These are phyloP conservation scores for Threskiornis aethiopicus DNA, from an alignment of 2,797 vertebrate genomes.

Conservation along the genomic window DNA sequence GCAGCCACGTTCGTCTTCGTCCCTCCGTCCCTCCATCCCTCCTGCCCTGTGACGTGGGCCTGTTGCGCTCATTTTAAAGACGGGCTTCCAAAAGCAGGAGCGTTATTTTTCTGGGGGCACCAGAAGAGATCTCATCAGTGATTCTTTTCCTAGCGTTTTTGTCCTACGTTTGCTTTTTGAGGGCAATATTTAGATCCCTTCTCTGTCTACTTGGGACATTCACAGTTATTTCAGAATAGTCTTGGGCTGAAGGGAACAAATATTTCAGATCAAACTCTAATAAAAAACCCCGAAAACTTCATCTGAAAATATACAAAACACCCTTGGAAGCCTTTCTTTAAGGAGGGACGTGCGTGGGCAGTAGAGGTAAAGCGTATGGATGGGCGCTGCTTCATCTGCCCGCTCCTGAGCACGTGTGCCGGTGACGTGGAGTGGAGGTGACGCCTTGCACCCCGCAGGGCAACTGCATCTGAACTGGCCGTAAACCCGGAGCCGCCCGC, in stretches of 20 bases:
- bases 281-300: background rate
- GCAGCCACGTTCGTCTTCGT: rapidly evolving
- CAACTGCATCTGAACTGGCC: background rate
- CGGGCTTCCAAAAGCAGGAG: background rate
- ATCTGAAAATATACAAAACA: background rate
- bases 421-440: rapidly evolving
- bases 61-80: rapidly evolving
- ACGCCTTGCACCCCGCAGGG: rapidly evolving
- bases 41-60: background rate
- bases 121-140: background rate
- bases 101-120: background rate
- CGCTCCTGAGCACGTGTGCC: rapidly evolving
- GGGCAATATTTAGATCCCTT: background rate
- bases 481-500: rapidly evolving
- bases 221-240: background rate
- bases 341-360: background rate
- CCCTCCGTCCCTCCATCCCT: background rate
- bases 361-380: rapidly evolving
- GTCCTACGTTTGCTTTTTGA: background rate
- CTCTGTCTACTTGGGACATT: background rate
- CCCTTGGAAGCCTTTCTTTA: background rate
- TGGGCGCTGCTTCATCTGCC: background rate
- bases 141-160: background rate
- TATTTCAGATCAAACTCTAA: background rate
- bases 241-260: background rate